A percentile compares a stretch with the other conserved stretches of the same genome.
These are phyloP conservation scores for Taxidea taxus DNA, from an alignment of 2,113 vertebrate genomes.

Conservation along the genomic window DNA sequence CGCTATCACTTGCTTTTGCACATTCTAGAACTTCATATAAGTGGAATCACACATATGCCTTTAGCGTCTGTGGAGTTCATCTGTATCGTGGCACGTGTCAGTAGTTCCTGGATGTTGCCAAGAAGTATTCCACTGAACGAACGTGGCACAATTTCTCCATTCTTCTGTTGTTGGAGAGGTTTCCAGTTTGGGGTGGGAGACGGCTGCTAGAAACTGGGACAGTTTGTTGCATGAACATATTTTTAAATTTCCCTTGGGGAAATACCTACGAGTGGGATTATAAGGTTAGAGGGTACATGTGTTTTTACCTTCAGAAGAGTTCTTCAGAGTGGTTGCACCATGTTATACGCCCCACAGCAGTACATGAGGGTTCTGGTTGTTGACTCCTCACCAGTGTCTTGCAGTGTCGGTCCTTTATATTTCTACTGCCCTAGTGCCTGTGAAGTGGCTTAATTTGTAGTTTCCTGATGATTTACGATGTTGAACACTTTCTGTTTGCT, in stretches of 20 bases:
- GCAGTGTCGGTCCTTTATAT: neutral
- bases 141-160: neutral
- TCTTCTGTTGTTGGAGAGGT: neutral
- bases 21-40: neutral
- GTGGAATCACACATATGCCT: neutral
- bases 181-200: neutral
- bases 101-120: neutral
- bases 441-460: neutral
- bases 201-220: neutral
- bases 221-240: neutral
- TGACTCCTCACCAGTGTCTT: neutral
- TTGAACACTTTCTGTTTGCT: neutral
- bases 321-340: neutral
- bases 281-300: neutral
- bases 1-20: neutral
- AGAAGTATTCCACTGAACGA: neutral
- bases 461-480: neutral
- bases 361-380: neutral
- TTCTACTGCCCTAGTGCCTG: neutral
- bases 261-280: neutral
- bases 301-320: neutral
- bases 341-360: neutral
- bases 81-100: fast-evolving
- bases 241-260: neutral
- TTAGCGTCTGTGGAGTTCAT: neutral